A percentile compares a stretch with the other conserved stretches of the same genome.
phyloP scores from a whole-genome alignment of 1,140 invertebrate genomes.

The Littorina saxatilis region DNA sequence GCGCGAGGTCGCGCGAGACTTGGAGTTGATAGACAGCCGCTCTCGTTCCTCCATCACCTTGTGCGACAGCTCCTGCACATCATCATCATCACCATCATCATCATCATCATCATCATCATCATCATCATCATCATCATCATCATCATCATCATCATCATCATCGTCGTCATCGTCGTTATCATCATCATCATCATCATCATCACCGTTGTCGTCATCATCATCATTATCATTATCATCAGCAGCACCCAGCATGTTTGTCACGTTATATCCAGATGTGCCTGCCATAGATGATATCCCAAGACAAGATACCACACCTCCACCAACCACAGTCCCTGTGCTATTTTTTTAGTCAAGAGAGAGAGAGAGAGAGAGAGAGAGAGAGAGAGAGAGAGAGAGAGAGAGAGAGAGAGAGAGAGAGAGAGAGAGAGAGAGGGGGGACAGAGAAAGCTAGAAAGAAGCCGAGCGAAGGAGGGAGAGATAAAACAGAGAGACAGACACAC shows the following conservation, averaged over 20 bases:
- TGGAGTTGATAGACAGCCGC: slow-evolving; percentile 22
- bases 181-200: neutral
- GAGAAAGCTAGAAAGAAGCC: no score
- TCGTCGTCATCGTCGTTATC: neutral
- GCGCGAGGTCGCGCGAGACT: slow-evolving; percentile 9
- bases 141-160: neutral
- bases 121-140: neutral
- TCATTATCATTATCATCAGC: neutral
- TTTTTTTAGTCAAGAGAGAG: no score
- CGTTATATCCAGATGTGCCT: no score
- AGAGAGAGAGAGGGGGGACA: no score
- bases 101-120: neutral
- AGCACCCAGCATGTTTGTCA: neutral
- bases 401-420: no score
- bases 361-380: no score
- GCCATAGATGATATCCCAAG: no score
- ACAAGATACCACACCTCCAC: no score
- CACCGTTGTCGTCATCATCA: neutral
- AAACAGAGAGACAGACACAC: no score
- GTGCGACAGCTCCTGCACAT: slow-evolving; percentile 2
- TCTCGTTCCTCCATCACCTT: slow-evolving; percentile 26
- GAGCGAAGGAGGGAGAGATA: no score
- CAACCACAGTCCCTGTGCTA: no score
- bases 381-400: no score
- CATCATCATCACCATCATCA: neutral